Percentiles rank a stretch among this genome's conserved stretches.
Evolutionary conservation across 2,797 vertebrate species (phyloP).

Genomic region (Amniataba percoides): DNA sequence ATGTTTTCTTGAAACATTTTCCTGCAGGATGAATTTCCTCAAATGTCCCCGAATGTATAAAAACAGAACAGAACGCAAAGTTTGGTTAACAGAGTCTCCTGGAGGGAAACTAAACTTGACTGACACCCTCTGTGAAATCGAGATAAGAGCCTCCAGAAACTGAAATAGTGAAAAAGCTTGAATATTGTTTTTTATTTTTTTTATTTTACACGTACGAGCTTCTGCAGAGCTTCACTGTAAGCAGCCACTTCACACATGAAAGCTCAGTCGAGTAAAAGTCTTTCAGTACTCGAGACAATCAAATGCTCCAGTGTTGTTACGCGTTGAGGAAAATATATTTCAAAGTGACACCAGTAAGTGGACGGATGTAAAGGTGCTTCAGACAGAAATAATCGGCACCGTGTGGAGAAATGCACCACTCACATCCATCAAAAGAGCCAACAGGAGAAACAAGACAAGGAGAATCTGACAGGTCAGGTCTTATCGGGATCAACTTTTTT

Average conservation of each 20-base stretch:
- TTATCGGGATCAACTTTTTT: too few species aligned
- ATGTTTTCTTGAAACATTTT: background rate
- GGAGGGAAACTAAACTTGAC: too few species aligned
- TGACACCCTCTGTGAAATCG: too few species aligned
- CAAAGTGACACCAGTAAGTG: background rate
- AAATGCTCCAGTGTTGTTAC: background rate
- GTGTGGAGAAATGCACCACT: background rate
- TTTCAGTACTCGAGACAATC: conserved; percentile 9
- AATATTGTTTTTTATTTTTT: background rate
- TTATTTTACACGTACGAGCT: background rate
- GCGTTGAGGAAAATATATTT: background rate
- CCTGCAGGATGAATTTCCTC: background rate
- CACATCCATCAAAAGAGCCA: background rate
- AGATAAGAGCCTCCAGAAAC: background rate
- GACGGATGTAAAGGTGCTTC: background rate
- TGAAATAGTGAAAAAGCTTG: background rate
- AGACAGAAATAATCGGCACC: conserved; percentile 5
- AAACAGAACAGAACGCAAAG: background rate
- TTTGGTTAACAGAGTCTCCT: too few species aligned
- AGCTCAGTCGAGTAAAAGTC: conserved; percentile 7
- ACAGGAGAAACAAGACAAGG: background rate
- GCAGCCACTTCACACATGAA: conserved; percentile 1
- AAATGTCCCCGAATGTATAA: too few species aligned
- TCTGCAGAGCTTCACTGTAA: background rate
- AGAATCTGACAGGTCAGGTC: background rate